Evolutionary conservation across 2,888 invertebrate genomes (phyloP), one percentile per base, ranked within the genome.

Genomic region (Synanthedon myopaeformis): DNA sequence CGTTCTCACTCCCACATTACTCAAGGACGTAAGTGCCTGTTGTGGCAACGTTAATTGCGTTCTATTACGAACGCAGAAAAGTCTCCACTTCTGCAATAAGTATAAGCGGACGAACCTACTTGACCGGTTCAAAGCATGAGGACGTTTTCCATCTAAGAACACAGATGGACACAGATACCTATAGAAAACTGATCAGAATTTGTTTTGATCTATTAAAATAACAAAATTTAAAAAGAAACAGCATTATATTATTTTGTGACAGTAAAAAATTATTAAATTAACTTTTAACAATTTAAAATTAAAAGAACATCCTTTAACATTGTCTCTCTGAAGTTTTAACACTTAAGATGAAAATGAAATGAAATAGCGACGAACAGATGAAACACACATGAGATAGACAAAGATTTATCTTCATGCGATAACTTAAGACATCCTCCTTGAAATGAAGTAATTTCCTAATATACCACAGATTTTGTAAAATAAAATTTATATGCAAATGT

Each of bases 21-120:
- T 65, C 80, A 85, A 84, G 79, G 83, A 75, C 81, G 74, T 69
- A 82, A 72, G 63, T 64, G 57, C 62, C 58, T 55, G 53, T 23
- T 66, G 63, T 60, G 68, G 61, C 55, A 68, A 70, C 58, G 54
- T 54, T 75, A 68, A 74, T 59, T 69, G 53, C 66, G 65, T 70
- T 65, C 60, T 76, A 65, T 59, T 55, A 54, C 58, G 42, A 49
- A 13, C 10, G 52, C 35, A 35, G 53, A 59, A 59, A 65, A 57
- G 59, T 61, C 59, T 59, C 56, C 54, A 54, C 57, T 61, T 55
- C 56, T 55, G 51, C 54, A 53, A 53, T 53, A 28, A 42, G 23
- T 17, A 52, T 49, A 17, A 42, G 59, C 56, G 55, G 57, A 49
- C 49, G 45, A 17, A 49, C 61, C 62, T 60, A 62, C 63, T 66